Percentiles rank a stretch among this genome's conserved stretches.
Evolutionary conservation across 2,888 invertebrate species (phyloP).

Genomic region (Cantharis flavilabris): DNA sequence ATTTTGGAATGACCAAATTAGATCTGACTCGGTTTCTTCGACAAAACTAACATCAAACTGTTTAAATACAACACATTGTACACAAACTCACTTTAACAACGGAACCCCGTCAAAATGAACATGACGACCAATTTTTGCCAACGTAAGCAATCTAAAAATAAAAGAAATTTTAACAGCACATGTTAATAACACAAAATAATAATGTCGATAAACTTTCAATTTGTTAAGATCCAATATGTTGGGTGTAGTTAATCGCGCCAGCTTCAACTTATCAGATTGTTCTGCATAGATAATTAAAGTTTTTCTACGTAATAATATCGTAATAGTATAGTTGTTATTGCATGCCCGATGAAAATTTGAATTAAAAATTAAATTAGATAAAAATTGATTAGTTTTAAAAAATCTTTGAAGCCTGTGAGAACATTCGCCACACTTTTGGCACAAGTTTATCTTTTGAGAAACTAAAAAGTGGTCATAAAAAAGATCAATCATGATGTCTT

Average conservation of each 20-base stretch:
- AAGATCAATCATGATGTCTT: not conserved
- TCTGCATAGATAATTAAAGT: not conserved
- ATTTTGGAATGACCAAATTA: not conserved
- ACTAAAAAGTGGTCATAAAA: not conserved
- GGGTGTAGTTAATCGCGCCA: not conserved
- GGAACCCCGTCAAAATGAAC: constrained; percentile 38
- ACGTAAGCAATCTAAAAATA: constrained; percentile 40
- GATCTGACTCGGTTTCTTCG: not conserved
- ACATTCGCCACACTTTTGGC: not conserved
- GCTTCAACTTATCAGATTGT: not conserved
- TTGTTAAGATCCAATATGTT: not conserved
- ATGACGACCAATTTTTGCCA: constrained; percentile 38
- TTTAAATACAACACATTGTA: not conserved
- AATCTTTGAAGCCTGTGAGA: not conserved
- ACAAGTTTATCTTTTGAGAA: not conserved
- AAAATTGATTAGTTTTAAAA: not conserved
- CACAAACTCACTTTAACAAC: constrained; percentile 35
- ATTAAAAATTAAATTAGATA: not conserved
- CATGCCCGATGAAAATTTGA: not conserved
- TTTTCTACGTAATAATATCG: not conserved
- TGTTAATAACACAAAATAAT: not conserved
- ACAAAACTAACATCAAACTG: not conserved
- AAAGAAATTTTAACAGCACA: constrained; percentile 12
- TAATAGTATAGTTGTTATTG: not conserved
- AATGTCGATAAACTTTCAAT: not conserved